phyloP scores from a whole-genome alignment of 2,797 vertebrate species.

The Pagetopsis macropterus region DNA sequence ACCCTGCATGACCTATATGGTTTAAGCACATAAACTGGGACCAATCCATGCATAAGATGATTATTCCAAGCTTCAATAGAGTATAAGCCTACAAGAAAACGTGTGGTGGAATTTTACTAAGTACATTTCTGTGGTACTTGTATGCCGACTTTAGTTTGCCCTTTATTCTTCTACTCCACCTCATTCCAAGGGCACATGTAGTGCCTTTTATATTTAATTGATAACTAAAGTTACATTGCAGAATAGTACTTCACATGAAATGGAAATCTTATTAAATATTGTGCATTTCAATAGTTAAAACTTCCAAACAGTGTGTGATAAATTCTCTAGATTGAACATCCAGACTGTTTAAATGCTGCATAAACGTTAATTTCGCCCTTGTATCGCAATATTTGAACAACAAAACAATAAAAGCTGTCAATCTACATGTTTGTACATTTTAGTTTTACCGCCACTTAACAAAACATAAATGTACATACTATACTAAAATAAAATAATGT shows the following conservation, averaged over 20 bases:
- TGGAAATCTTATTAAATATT: background rate
- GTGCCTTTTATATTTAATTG: background rate
- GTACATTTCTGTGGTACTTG: background rate
- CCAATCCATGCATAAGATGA: conserved; percentile 11
- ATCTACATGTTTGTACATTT: too few species aligned
- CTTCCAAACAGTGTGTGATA: background rate
- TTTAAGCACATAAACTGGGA: conserved; percentile 10
- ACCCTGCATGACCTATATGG: conserved; percentile 24
- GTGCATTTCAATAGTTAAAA: background rate
- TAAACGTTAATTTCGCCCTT: background rate
- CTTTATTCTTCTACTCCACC: background rate
- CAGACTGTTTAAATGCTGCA: background rate
- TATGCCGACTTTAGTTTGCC: background rate
- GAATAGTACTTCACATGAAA: background rate
- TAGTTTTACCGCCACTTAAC: too few species aligned
- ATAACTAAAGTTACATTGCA: background rate
- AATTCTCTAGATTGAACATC: background rate
- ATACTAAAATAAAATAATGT: background rate
- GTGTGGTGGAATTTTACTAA: background rate
- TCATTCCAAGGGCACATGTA: background rate
- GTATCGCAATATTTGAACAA: too few species aligned
- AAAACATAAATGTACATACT: background rate
- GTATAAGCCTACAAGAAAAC: background rate
- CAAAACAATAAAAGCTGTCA: too few species aligned
- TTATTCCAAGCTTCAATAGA: conserved; percentile 6